Percentiles rank a stretch among this genome's conserved stretches.
phyloP scores from a whole-genome alignment of 2,113 vertebrate species.

The Heterocephalus glaber region DNA sequence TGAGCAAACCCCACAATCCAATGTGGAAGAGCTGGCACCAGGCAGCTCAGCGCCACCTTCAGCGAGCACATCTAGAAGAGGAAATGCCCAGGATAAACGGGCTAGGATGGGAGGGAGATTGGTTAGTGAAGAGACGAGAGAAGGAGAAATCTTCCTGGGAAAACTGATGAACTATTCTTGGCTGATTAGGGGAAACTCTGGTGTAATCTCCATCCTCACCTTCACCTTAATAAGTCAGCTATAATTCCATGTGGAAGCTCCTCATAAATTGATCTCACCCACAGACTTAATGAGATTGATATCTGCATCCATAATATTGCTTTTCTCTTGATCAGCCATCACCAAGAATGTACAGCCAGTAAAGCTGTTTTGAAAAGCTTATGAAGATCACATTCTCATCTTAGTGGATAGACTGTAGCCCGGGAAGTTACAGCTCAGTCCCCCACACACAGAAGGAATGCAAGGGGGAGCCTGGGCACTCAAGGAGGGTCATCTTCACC shows the following conservation, averaged over 20 bases:
- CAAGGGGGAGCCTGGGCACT: not conserved
- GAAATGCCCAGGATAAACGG: not conserved
- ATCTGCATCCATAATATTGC: conserved; percentile 69
- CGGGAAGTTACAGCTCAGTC: conserved; percentile 74
- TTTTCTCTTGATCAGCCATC: conserved; percentile 86
- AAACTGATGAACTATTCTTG: not conserved
- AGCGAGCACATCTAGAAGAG: not conserved
- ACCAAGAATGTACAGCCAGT: conserved; percentile 80
- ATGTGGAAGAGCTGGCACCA: not conserved
- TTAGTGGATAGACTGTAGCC: conserved; percentile 77
- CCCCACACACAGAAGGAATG: not conserved
- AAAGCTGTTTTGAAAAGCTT: conserved; percentile 84
- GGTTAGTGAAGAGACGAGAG: not conserved
- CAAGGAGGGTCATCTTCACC: not conserved
- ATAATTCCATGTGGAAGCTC: conserved; percentile 86
- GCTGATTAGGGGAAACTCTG: conserved; percentile 16
- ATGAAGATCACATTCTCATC: conserved; percentile 84
- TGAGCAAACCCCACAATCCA: not conserved
- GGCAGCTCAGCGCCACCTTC: not conserved
- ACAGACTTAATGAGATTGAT: conserved; percentile 86
- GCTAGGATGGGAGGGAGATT: not conserved
- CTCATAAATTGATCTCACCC: conserved; percentile 88
- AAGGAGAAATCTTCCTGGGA: not conserved
- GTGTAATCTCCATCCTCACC: conserved; percentile 65
- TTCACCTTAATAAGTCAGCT: conserved; percentile 79